phyloP scores from a whole-genome alignment of 2,113 vertebrate species.

The Sturnira hondurensis region DNA sequence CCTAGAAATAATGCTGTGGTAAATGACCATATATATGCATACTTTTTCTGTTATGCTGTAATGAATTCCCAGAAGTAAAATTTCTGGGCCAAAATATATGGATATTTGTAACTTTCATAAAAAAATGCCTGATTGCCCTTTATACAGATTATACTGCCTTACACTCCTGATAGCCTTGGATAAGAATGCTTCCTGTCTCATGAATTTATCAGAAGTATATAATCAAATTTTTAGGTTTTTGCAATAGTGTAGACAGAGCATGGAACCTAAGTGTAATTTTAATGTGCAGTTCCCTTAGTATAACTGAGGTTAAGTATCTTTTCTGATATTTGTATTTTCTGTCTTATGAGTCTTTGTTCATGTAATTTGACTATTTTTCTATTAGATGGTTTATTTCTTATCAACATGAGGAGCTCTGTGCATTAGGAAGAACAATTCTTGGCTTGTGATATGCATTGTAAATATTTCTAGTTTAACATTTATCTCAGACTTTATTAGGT shows the following conservation, averaged over 20 bases:
- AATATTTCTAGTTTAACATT: not conserved
- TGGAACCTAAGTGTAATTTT: not conserved
- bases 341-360: not conserved
- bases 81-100: not conserved
- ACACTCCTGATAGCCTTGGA: not conserved
- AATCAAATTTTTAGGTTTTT: not conserved
- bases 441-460: not conserved
- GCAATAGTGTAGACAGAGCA: not conserved
- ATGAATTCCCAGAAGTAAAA: not conserved
- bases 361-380: not conserved
- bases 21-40: not conserved
- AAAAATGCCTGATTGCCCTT: not conserved
- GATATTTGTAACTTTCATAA: not conserved
- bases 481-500: not conserved
- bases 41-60: not conserved
- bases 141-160: not conserved
- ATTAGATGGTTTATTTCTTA: not conserved
- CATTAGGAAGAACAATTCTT: not conserved
- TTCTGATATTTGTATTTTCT: not conserved
- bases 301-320: not conserved
- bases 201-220: not conserved
- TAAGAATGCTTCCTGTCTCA: not conserved
- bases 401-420: not conserved
- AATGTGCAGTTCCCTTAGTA: not conserved
- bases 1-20: not conserved